Conservation (phyloP, 1,140 invertebrate species). For the Alviniconcha marisindica region DNA sequence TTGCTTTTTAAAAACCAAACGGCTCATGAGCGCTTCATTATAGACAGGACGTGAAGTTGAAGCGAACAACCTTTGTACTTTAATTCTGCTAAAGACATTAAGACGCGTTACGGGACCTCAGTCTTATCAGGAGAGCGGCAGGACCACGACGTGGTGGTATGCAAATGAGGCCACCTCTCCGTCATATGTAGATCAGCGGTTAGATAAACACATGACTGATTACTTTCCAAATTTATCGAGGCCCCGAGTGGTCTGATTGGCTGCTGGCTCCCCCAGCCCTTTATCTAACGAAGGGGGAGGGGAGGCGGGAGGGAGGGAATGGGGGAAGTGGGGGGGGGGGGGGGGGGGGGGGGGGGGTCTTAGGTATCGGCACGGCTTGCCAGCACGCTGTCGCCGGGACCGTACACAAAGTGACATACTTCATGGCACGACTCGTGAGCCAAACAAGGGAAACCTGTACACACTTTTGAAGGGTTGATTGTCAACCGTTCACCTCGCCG, state of each 20-base stretch:
- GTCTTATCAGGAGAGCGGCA: constrained; percentile 17
- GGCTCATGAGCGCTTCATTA: too few relatives aligned
- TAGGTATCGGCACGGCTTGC: not conserved
- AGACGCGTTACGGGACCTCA: not conserved
- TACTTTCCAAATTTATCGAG: constrained; percentile 35
- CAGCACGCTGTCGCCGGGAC: not conserved
- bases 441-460: constrained; percentile 23
- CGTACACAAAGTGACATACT: constrained; percentile 25
- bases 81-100: not conserved
- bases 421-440: not conserved
- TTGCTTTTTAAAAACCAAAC: too few relatives aligned
- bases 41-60: too few relatives aligned
- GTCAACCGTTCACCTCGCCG: too few relatives aligned
- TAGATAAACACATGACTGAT: constrained; percentile 37
- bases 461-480: not conserved
- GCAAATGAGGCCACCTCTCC: constrained; percentile 6
- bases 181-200: constrained; percentile 11
- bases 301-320: not conserved
- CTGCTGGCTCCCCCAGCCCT: not conserved
- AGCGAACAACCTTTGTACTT: too few relatives aligned
- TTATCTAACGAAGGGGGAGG: not conserved
- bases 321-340: not conserved
- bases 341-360: not conserved
- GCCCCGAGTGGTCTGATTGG: not conserved
- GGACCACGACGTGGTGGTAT: not conserved